Conservation (phyloP, 2,797 vertebrate genomes). For the Eleutherodactylus coqui region DNA sequence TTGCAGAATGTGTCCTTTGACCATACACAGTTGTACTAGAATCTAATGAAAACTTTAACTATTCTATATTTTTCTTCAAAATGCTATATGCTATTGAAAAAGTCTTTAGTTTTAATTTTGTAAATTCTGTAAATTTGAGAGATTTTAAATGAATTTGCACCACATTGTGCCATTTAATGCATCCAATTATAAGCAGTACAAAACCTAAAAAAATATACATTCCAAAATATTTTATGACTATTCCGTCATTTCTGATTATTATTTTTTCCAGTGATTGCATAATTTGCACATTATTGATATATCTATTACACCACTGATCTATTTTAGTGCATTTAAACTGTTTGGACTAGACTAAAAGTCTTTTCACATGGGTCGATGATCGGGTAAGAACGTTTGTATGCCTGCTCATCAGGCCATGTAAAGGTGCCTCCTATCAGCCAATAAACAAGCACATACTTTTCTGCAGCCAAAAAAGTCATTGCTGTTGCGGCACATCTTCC, state of each 20-base stretch:
- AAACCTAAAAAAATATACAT: constrained; percentile 45
- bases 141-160: background rate
- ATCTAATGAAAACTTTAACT: background rate
- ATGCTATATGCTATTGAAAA: background rate
- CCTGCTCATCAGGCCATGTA: too few species aligned
- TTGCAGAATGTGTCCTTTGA: background rate
- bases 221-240: background rate
- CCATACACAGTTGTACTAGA: background rate
- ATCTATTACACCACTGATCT: background rate
- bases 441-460: too few species aligned
- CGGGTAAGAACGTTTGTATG: too few species aligned
- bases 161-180: background rate
- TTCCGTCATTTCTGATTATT: background rate
- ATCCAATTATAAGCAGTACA: constrained; percentile 10
- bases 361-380: too few species aligned
- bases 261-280: background rate
- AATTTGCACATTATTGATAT: constrained; percentile 14
- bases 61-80: background rate
- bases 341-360: background rate
- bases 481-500: too few species aligned
- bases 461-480: too few species aligned
- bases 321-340: constrained; percentile 20
- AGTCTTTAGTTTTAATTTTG: background rate
- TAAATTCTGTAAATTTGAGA: constrained; percentile 4
- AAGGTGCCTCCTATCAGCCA: too few species aligned